These are phyloP conservation scores for Carassius gibelio DNA, from an alignment of 2,113 vertebrate species.

Conservation along the genomic window DNA sequence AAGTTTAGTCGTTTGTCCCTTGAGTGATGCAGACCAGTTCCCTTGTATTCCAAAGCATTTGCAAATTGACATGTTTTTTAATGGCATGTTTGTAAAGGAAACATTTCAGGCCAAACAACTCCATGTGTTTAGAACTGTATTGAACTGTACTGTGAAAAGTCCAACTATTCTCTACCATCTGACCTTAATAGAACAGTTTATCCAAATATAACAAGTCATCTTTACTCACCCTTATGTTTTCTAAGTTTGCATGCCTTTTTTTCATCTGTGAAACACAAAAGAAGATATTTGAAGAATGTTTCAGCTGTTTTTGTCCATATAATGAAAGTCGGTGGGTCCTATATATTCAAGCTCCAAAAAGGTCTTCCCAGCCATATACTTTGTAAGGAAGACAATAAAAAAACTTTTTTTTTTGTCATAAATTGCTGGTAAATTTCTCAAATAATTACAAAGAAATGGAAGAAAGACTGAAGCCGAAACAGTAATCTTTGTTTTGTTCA, in stretches of 20 bases:
- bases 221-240: background rate
- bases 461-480: too few relatives aligned
- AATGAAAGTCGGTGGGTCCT: background rate
- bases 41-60: background rate
- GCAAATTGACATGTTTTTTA: background rate
- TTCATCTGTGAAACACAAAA: background rate
- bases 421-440: background rate
- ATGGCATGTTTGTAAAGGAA: constrained; percentile 8
- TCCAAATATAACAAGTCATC: too few relatives aligned
- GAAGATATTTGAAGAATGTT: background rate
- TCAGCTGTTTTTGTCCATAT: background rate
- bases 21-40: background rate
- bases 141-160: too few relatives aligned
- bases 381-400: too few relatives aligned
- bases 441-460: too few relatives aligned
- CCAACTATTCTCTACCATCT: too few relatives aligned
- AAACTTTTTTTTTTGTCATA: too few relatives aligned
- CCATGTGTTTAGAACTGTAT: background rate
- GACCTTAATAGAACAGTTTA: too few relatives aligned
- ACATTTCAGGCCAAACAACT: constrained; percentile 10
- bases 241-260: background rate
- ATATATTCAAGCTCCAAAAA: background rate
- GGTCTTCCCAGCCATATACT: background rate
- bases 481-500: too few relatives aligned
- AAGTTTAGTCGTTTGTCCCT: constrained; percentile 15